These are phyloP conservation scores for Drosophila teissieri DNA, from an alignment of 1,140 invertebrate genomes.

Conservation along the genomic window DNA sequence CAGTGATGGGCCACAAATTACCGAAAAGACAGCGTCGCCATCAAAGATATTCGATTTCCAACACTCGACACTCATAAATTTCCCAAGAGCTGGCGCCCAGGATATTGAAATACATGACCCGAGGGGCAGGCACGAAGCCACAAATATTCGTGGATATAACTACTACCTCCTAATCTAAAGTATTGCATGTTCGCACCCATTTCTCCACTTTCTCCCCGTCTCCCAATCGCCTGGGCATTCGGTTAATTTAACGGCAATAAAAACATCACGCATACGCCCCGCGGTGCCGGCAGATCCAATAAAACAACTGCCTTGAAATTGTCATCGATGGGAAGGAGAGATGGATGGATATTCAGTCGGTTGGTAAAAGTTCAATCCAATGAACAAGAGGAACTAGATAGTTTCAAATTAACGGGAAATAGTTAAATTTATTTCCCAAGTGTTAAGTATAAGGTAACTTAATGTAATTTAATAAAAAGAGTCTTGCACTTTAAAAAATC, in stretches of 20 bases:
- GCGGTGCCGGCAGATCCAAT: slow-evolving; percentile 55
- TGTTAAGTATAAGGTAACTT: too few species aligned
- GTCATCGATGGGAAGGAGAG: slow-evolving; percentile 27
- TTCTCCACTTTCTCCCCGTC: slow-evolving; percentile 25
- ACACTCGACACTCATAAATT: slow-evolving; percentile 48
- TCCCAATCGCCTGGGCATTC: slow-evolving; percentile 18
- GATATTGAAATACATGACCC: slow-evolving; percentile 51
- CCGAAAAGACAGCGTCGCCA: slow-evolving; percentile 31
- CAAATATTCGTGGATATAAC: slow-evolving; percentile 16
- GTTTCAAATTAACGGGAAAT: neutral
- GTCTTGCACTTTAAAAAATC: too few species aligned
- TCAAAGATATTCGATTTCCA: slow-evolving; percentile 55
- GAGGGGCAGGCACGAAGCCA: slow-evolving; percentile 7
- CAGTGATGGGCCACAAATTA: slow-evolving; percentile 52
- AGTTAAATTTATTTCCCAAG: too few species aligned
- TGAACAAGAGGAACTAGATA: neutral
- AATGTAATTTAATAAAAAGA: too few species aligned
- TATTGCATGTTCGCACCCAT: slow-evolving; percentile 43
- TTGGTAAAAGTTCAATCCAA: slow-evolving; percentile 55
- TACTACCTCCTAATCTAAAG: slow-evolving; percentile 21
- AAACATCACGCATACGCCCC: slow-evolving; percentile 80
- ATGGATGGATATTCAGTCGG: neutral
- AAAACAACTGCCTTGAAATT: slow-evolving; percentile 57
- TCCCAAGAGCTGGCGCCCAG: slow-evolving; percentile 32
- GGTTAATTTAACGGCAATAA: slow-evolving; percentile 78